phyloP scores from a whole-genome alignment of 2,888 invertebrate species.

The Eupithecia abbreviata region DNA sequence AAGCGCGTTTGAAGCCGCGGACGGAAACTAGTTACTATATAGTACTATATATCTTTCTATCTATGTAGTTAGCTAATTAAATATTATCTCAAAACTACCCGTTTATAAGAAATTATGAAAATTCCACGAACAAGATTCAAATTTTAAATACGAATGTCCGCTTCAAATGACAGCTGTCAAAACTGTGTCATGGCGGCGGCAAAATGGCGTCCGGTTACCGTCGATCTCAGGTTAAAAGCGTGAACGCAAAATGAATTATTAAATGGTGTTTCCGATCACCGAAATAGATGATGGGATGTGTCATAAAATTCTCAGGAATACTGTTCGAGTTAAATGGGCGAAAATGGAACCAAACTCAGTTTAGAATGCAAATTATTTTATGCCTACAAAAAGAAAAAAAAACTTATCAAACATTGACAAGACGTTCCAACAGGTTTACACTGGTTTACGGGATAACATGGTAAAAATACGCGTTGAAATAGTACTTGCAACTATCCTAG shows the following conservation, averaged over 20 bases:
- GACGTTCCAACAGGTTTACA: too few relatives aligned
- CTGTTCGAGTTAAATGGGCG: not conserved
- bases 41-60: too few relatives aligned
- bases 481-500: not conserved
- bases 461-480: too few relatives aligned
- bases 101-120: slow-evolving; percentile 13
- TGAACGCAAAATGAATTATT: slow-evolving; percentile 72
- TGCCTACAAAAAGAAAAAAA: too few relatives aligned
- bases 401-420: too few relatives aligned
- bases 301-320: slow-evolving; percentile 21
- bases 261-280: slow-evolving; percentile 75
- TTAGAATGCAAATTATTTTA: too few relatives aligned
- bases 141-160: slow-evolving; percentile 79
- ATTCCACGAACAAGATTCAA: slow-evolving; percentile 59
- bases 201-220: slow-evolving; percentile 81
- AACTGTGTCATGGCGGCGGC: slow-evolving; percentile 74
- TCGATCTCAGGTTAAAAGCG: slow-evolving; percentile 68
- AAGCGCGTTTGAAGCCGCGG: too few relatives aligned
- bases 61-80: not conserved
- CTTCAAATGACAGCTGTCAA: slow-evolving; percentile 80
- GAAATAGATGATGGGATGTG: slow-evolving; percentile 58
- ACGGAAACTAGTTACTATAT: too few relatives aligned
- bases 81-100: not conserved
- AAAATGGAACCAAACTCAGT: not conserved
- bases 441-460: too few relatives aligned